These are phyloP conservation scores for Thereva unica DNA, from an alignment of 2,888 invertebrate genomes.

Conservation along the genomic window DNA sequence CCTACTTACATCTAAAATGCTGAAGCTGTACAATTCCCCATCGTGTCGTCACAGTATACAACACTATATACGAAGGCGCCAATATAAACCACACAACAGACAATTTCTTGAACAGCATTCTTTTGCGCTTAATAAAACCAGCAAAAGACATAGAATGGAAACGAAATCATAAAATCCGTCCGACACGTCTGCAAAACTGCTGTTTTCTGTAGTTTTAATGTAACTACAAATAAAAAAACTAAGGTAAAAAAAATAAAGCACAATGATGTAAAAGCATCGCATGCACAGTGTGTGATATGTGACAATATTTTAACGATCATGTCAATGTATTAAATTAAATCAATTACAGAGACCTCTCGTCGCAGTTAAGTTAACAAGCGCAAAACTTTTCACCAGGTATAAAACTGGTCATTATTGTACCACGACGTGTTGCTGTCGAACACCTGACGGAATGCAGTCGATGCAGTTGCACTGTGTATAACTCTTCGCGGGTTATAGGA, in stretches of 20 bases:
- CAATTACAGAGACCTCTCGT: conserved; percentile 23
- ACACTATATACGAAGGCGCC: conserved; percentile 10
- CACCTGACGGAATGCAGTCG: conserved; percentile 33
- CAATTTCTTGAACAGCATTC: conserved; percentile 5
- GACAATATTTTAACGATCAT: conserved; percentile 36
- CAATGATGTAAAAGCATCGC: background rate
- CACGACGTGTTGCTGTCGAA: conserved; percentile 17
- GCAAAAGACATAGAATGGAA: background rate
- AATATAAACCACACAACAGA: background rate
- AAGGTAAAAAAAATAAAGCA: no score
- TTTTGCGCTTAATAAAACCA: conserved; percentile 16
- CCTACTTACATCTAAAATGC: no score
- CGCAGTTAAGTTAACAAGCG: conserved; percentile 20
- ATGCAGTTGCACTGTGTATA: no score
- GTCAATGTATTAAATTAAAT: conserved; percentile 36
- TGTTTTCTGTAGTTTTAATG: no score
- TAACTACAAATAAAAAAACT: no score
- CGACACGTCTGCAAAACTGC: conserved; percentile 2
- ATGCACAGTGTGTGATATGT: conserved; percentile 6
- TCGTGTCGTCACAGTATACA: background rate
- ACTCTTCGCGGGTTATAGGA: no score
- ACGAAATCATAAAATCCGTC: conserved; percentile 22
- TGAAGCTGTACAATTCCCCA: background rate
- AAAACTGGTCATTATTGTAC: conserved; percentile 19
- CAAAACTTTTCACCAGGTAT: conserved; percentile 5